Percentiles rank a stretch among this genome's conserved stretches.
Evolutionary conservation across 2,113 vertebrate genomes (phyloP).

Genomic region (Eira barbara): DNA sequence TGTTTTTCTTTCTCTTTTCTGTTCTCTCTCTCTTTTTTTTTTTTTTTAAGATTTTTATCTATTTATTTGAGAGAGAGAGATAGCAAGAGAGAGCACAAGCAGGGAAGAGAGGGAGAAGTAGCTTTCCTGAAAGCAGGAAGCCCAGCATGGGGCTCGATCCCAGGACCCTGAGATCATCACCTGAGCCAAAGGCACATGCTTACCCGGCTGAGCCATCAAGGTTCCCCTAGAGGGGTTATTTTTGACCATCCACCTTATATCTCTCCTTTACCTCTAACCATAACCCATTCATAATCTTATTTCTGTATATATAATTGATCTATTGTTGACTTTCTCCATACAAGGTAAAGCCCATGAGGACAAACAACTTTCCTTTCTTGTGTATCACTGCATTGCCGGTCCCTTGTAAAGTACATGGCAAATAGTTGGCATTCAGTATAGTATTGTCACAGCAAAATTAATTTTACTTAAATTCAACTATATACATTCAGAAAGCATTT

Average conservation of each 20-base stretch:
- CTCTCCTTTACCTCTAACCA: background rate
- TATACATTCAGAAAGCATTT: background rate
- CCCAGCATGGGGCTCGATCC: background rate
- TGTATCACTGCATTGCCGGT: background rate
- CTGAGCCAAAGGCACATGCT: background rate
- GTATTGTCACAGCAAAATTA: background rate
- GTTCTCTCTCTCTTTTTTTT: background rate
- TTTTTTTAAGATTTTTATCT: background rate
- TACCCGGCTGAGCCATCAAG: background rate
- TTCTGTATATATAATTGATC: background rate
- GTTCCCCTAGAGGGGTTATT: background rate
- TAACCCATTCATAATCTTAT: background rate
- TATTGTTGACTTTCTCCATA: background rate
- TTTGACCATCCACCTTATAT: background rate
- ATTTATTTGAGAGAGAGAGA: background rate
- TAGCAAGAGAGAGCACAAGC: background rate
- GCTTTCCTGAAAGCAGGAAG: background rate
- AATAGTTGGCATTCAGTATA: background rate
- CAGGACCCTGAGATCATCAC: background rate
- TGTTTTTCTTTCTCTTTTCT: background rate
- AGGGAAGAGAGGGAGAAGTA: background rate
- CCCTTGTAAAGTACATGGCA: accelerated
- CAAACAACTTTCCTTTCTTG: background rate
- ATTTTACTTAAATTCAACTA: background rate
- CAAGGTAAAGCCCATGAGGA: background rate